Percentiles rank a stretch among this genome's conserved stretches.
These are phyloP conservation scores for Zaprionus capensis DNA, from an alignment of 1,140 invertebrate species.

Conservation along the genomic window DNA sequence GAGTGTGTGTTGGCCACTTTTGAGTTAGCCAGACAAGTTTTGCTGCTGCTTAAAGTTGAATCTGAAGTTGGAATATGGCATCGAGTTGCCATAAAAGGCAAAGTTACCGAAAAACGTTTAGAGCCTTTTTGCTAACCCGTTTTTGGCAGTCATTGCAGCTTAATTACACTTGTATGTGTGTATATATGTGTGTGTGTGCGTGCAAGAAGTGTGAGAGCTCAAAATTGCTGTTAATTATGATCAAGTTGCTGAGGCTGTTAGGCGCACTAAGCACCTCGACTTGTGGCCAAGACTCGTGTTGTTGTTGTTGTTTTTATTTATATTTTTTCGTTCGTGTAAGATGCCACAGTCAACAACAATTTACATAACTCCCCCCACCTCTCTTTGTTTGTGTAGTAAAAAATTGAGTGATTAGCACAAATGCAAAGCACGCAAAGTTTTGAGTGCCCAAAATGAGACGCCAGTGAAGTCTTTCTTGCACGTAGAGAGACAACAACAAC, in stretches of 20 bases:
- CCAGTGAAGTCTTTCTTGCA: conserved; percentile 33
- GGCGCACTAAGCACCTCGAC: conserved; percentile 15
- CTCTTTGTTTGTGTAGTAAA: background rate
- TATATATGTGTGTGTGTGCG: conserved; percentile 5
- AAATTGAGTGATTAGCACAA: conserved; percentile 44
- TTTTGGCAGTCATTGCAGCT: conserved; percentile 70
- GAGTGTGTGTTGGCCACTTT: conserved; percentile 33
- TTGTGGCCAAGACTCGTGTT: conserved; percentile 10
- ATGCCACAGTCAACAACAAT: conserved; percentile 35
- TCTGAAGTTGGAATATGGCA: conserved; percentile 11
- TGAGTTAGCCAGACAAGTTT: conserved; percentile 45
- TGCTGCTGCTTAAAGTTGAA: background rate
- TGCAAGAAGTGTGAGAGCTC: conserved; percentile 7
- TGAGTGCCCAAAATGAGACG: conserved; percentile 21
- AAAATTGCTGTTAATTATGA: conserved; percentile 51
- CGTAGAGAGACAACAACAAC: conserved; percentile 29
- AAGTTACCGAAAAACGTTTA: conserved; percentile 60
- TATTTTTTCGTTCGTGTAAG: conserved; percentile 13
- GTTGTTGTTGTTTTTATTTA: background rate
- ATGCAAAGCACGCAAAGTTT: conserved; percentile 39
- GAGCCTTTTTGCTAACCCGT: conserved; percentile 46
- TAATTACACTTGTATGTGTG: conserved; percentile 55
- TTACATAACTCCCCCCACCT: conserved; percentile 39
- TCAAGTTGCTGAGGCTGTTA: conserved; percentile 31
- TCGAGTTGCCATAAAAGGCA: conserved; percentile 66